Evolutionary conservation across 2,888 invertebrate genomes (phyloP), one percentile per base, ranked within the genome.

Genomic region (Ennomos quercinarius): DNA sequence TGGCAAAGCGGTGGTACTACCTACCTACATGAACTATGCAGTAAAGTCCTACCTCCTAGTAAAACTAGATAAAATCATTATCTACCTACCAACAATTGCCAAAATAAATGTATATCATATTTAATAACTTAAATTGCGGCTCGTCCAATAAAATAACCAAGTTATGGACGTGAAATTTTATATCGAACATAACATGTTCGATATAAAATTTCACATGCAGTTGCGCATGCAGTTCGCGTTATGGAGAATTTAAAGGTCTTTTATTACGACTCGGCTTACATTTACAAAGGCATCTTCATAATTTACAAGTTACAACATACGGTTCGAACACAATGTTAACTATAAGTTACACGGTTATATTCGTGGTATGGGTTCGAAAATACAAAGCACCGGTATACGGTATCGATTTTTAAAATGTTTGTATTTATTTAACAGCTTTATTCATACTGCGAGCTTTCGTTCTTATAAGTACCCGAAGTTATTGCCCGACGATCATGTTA

Each of bases 241-340:
- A 61, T 64, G 60, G 66, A 60, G 69, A 73, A 72, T 74, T 72
- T 68, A 71, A 70, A 66, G 66, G 63, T 63, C 47, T 74, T 74
- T 77, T 76, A 74, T 69, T 61, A 68, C 63, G 45, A 57, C 62
- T 64, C 64, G 63, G 56, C 47, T 51, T 54, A 61, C 67, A 71
- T 70, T 66, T 71, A 74, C 73, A 73, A 72, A 67, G 61, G 63
- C 63, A 69, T 69, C 63, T 69, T 61, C 64, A 65, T 72, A 73
- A 70, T 64, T 74, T 68, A 70, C 68, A 57, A 65, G 64, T 66
- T 64, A 58, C 52, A 54, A 63, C 43, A 53, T 43, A 39, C 45
- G 12, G 37, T 27, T 40, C 9, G 34, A 34, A 57, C 53, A 49
- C 61, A 57, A 51, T 48, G 47, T 52, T 13, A 5, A 39, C 38